Evolutionary conservation across 2,888 invertebrate genomes (phyloP), one percentile per base, ranked within the genome.

Genomic region (Encarsia formosa): DNA sequence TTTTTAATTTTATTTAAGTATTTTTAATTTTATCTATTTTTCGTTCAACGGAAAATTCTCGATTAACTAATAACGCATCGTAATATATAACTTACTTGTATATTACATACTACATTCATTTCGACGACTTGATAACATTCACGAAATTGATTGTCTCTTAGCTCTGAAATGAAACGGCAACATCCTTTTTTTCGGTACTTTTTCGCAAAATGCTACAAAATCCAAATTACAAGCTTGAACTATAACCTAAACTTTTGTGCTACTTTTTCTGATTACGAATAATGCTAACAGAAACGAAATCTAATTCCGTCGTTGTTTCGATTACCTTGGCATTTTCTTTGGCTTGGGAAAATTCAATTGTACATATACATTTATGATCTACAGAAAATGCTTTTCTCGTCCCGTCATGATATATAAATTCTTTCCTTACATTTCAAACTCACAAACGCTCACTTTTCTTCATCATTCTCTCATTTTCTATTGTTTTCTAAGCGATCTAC

Each of bases 71-170:
- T 52, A 52, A 55, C 45, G 52, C 49, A 34, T 49, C 49, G 32
- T 56, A 52, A 57, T 58, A 56, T 58, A 59, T 45, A 54, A 50
- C 23, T 52, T 44, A 54, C 52, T 42, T 35, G 56, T 48, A 57
- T 49, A 39, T 52, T 56, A 55, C 51, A 55, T 8, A 51, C 48
- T 48, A 54, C 50, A 53, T 50, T 48, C 42, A 54, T 49, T 48
- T 50, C 50, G 57, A 59, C 54, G 57, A 50, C 54, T 54, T 49
- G 51, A 52, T 57, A 51, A 58, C 59, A 56, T 57, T 64, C 57
- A 62, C 60, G 59, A 62, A 66, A 63, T 62, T 67, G 67, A 67
- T 68, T 68, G 67, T 68, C 67, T 61, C 57, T 57, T 61, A 49
- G 56, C 56, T 56, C 52, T 46, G 41, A 52, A 56, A 52, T 16